Evolutionary conservation across 2,797 vertebrate genomes (phyloP).

Genomic region (Dendrocincla tyrannina): DNA sequence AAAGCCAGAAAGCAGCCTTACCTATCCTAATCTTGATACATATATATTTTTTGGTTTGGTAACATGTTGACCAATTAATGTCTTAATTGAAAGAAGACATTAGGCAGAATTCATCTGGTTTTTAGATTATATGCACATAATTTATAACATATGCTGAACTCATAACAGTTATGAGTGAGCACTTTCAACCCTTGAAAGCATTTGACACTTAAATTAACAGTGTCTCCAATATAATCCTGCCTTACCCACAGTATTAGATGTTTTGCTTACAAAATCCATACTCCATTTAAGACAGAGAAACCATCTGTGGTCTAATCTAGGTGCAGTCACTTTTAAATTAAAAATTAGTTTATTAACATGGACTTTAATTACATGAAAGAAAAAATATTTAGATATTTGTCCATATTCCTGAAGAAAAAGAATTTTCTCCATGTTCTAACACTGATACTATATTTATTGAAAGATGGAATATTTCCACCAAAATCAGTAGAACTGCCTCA

Average conservation of each 20-base stretch:
- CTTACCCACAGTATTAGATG: not conserved
- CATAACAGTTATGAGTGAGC: not conserved
- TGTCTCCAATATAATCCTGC: constrained; percentile 29
- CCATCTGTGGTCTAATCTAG: not conserved
- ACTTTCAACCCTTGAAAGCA: constrained; percentile 35
- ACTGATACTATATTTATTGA: not conserved
- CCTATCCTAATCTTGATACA: not conserved
- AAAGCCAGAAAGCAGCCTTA: not conserved
- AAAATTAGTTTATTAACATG: not conserved
- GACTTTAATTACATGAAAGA: not conserved
- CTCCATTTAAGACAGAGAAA: not conserved
- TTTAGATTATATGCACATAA: not conserved
- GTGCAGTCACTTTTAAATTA: not conserved
- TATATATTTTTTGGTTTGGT: too few relatives aligned
- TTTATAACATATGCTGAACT: constrained; percentile 27
- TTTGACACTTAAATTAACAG: constrained; percentile 29
- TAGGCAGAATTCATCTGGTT: constrained; percentile 10
- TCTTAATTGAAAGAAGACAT: constrained; percentile 29
- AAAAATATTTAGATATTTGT: not conserved
- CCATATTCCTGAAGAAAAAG: not conserved
- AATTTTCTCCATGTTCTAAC: not conserved
- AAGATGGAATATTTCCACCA: not conserved
- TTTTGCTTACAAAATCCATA: not conserved
- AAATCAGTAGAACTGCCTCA: not conserved
- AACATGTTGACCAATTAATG: not conserved